Evolutionary conservation across 2,797 vertebrate genomes (phyloP).

Genomic region (Enoplosus armatus): DNA sequence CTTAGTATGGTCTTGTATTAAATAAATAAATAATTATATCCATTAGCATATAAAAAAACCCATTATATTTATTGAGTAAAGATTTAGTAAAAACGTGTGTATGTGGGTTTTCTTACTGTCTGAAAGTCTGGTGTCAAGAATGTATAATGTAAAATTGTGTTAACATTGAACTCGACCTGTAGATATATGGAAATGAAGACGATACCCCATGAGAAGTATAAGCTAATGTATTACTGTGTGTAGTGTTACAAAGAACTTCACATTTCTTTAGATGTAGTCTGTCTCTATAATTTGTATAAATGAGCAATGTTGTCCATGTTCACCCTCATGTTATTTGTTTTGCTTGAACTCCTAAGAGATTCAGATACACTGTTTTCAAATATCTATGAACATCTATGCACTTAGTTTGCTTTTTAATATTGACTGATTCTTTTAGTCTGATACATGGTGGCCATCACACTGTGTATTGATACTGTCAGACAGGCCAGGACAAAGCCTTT

Average conservation of each 20-base stretch:
- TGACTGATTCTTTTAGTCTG: constrained; percentile 53
- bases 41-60: constrained; percentile 2
- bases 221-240: neutral
- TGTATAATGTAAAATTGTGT: constrained; percentile 30
- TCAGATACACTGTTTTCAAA: constrained; percentile 14
- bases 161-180: neutral
- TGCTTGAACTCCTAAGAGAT: constrained; percentile 4
- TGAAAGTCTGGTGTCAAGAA: constrained; percentile 17
- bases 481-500: constrained; percentile 49
- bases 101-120: constrained; percentile 24
- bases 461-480: constrained; percentile 61
- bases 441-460: constrained; percentile 47
- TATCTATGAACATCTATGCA: constrained; percentile 15
- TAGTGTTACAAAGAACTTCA: neutral
- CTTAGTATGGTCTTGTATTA: constrained; percentile 26
- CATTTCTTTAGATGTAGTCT: neutral
- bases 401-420: constrained; percentile 47
- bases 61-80: constrained; percentile 37
- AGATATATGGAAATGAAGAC: neutral
- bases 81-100: neutral
- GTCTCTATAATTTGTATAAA: neutral
- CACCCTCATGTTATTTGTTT: neutral
- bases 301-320: neutral
- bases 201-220: neutral
- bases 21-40: neutral